Base-by-base conservation (phyloP, 1,140 invertebrate species). In the Meloidogyne hapla region DNA sequence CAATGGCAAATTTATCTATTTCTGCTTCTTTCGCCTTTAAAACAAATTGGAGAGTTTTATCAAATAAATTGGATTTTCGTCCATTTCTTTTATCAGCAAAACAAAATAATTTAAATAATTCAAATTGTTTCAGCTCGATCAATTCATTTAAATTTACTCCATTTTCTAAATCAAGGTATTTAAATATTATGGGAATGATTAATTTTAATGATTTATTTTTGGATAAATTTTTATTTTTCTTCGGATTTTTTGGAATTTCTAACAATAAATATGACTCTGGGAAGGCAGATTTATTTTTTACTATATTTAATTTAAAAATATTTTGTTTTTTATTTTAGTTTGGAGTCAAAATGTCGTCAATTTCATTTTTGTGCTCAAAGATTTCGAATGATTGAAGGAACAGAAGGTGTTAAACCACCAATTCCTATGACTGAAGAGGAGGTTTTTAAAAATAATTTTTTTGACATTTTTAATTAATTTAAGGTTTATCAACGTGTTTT, bases 401-500 rank as follows among this genome's bases (percentile, higher is more conserved):
- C 45, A 48, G 13, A 48, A 48, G 5, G 13, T 5, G 15, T 48
- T 18, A 18, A 1, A 18, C 45, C 45, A 48, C 45, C 45, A 15
- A 48, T 48, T 48, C 45, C 45, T 18, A 48, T 48, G 45, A 48
- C 45, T 1, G 45, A 48, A 48, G 45, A 48, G 3, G 45, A 48
- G 45, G 45, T 48, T 48, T 48, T 48, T 18, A 18, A 18, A 77
- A 23, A 18, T 81, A 10, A 23, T 48, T 65, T 21, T 79, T 69
- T 25, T n/a, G n/a, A n/a, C n/a, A n/a, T n/a, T n/a, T n/a, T n/a
- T n/a, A n/a, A n/a, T 45, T 83, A 61, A 65, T 69, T 21, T 45
- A 48, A 38, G 86, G 84, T 82, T 82, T 38, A 86, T 83, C 68
- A 85, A n/a, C 80, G 83, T 38, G 85, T 86, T 38, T 42, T 86